Conservation (phyloP, 2,113 vertebrate species). For the Genyomyrus donnyi region DNA sequence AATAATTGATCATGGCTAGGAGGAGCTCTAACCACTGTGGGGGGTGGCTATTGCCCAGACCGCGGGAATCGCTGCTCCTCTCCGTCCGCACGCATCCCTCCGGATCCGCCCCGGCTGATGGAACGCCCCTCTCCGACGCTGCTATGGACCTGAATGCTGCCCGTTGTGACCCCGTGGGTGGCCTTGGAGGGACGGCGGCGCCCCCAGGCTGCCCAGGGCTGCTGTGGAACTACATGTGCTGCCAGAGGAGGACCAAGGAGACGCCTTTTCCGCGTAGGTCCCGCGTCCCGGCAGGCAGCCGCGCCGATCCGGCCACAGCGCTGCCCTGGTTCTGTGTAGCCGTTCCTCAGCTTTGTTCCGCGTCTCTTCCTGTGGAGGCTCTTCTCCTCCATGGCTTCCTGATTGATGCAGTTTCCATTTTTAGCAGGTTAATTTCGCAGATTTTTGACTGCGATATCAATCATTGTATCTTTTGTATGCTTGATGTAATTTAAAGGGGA, state of each 20-base stretch:
- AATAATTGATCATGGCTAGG: conserved; percentile 66
- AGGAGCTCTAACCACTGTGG: conserved; percentile 45
- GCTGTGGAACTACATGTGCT: conserved; percentile 62
- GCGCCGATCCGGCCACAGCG: neutral
- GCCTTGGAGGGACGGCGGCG: neutral
- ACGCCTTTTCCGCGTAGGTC: conserved; percentile 54
- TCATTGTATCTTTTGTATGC: neutral
- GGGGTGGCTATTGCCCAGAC: neutral
- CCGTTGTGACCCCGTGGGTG: conserved; percentile 32
- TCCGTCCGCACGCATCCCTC: neutral
- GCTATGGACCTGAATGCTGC: conserved; percentile 39
- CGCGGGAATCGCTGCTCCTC: neutral
- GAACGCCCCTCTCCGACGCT: neutral
- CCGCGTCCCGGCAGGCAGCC: neutral
- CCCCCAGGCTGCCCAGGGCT: conserved; percentile 44
- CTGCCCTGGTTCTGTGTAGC: neutral
- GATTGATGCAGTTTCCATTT: neutral
- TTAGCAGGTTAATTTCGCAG: neutral
- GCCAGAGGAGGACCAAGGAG: conserved; percentile 53
- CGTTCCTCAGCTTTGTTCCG: neutral
- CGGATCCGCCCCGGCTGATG: neutral
- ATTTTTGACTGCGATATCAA: neutral
- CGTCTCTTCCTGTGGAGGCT: neutral
- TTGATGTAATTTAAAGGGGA: neutral
- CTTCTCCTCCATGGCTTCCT: neutral